A percentile compares a stretch with the other conserved stretches of the same genome.
These are phyloP conservation scores for Chrysolophus pictus DNA, from an alignment of 2,797 vertebrate species.

Conservation along the genomic window DNA sequence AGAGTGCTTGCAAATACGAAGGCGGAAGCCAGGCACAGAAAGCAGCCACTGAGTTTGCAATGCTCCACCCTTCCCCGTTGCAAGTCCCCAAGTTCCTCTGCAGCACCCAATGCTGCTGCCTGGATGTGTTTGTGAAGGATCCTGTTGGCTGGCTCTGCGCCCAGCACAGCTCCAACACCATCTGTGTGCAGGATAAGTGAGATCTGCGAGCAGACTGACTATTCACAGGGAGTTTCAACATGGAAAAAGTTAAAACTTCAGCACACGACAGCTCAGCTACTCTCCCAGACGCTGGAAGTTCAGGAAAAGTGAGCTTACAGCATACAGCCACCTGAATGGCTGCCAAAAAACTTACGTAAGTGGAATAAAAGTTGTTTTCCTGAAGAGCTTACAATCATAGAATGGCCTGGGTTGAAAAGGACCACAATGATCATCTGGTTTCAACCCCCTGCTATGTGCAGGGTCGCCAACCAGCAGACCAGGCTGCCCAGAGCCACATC, in stretches of 20 bases:
- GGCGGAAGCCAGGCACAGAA: not conserved
- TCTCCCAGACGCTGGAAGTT: not conserved
- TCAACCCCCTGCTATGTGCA: too few species aligned
- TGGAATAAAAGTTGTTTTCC: not conserved
- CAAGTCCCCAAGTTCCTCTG: not conserved
- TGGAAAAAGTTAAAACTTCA: not conserved
- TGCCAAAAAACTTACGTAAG: not conserved
- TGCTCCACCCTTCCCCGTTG: not conserved
- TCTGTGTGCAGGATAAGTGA: accelerated
- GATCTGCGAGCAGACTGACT: accelerated
- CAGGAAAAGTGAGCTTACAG: not conserved
- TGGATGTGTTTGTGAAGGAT: not conserved
- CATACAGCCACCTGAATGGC: not conserved
- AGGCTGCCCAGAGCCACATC: too few species aligned
- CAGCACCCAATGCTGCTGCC: accelerated
- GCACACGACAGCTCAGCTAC: not conserved
- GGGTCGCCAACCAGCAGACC: too few species aligned
- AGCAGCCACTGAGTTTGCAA: not conserved
- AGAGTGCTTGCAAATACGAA: not conserved
- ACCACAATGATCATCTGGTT: too few species aligned
- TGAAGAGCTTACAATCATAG: not conserved
- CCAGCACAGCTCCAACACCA: not conserved
- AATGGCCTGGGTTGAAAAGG: too few species aligned
- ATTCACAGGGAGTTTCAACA: not conserved
- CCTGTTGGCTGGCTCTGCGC: accelerated